Evolutionary conservation across 2,113 vertebrate genomes (phyloP).

Genomic region (Brachypteracias leptosomus): DNA sequence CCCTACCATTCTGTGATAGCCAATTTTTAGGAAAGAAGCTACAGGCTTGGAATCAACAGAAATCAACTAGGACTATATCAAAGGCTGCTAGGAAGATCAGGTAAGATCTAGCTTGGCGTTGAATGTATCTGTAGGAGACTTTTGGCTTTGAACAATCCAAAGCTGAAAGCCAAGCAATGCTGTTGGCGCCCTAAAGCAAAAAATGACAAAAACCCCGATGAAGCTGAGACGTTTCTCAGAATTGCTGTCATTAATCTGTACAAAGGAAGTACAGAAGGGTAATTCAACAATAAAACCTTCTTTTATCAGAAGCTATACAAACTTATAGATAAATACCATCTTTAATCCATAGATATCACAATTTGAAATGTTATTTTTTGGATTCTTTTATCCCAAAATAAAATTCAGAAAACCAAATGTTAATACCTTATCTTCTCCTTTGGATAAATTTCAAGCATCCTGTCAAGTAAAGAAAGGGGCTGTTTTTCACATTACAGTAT

Average conservation of each 20-base stretch:
- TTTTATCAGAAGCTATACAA: not conserved
- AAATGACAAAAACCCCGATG: fast-evolving
- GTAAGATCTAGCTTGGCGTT: not conserved
- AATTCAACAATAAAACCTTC: not conserved
- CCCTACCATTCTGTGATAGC: not conserved
- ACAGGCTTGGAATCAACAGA: not conserved
- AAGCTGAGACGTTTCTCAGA: not conserved
- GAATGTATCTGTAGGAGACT: not conserved
- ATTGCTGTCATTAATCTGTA: not conserved
- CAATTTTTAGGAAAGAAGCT: not conserved
- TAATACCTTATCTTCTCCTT: not conserved
- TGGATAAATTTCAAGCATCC: not conserved
- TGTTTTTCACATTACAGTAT: not conserved
- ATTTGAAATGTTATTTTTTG: not conserved
- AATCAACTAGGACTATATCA: not conserved
- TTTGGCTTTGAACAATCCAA: not conserved
- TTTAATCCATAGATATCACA: not conserved
- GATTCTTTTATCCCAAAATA: not conserved
- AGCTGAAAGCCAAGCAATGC: not conserved
- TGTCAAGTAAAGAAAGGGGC: not conserved
- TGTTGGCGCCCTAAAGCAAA: not conserved
- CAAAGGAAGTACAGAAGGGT: not conserved
- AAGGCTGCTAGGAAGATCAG: not conserved
- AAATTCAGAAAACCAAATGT: not conserved
- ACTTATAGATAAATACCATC: not conserved